These are phyloP conservation scores for Nymphalis urticae DNA, from an alignment of 2,888 invertebrate species.

Conservation along the genomic window DNA sequence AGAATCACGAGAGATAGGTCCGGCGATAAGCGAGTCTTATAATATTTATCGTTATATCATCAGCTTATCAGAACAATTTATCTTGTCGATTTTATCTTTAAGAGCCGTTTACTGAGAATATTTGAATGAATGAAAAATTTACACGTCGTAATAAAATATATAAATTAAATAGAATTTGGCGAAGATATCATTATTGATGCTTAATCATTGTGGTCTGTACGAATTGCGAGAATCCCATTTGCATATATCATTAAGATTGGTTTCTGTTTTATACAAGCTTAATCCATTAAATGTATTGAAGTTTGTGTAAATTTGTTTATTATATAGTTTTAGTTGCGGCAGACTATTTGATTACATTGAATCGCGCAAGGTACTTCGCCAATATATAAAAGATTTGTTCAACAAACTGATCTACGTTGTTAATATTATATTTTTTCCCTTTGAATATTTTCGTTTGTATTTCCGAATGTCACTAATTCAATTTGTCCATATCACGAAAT, in stretches of 20 bases:
- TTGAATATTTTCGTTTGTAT: too few relatives aligned
- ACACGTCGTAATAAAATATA: slow-evolving; percentile 13
- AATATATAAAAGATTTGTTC: too few relatives aligned
- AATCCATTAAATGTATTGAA: neutral
- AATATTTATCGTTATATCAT: slow-evolving; percentile 32
- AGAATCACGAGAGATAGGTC: slow-evolving; percentile 19
- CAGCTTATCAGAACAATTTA: slow-evolving; percentile 30
- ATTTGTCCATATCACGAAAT: too few relatives aligned
- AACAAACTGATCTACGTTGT: too few relatives aligned
- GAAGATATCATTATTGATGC: slow-evolving; percentile 8
- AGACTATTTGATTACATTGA: too few relatives aligned
- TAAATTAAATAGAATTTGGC: slow-evolving; percentile 7
- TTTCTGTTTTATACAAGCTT: too few relatives aligned
- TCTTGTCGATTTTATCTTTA: slow-evolving; percentile 35
- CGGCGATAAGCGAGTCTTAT: slow-evolving; percentile 20
- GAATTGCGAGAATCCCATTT: neutral
- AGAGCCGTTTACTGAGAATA: slow-evolving; percentile 18
- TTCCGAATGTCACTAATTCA: too few relatives aligned
- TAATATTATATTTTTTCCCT: too few relatives aligned
- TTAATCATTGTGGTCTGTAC: neutral
- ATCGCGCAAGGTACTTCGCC: too few relatives aligned
- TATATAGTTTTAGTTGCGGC: neutral
- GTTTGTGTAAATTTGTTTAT: neutral
- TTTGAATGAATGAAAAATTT: slow-evolving; percentile 25
- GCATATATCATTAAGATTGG: neutral